Percentiles rank a stretch among this genome's conserved stretches.
Evolutionary conservation across 1,140 invertebrate species (phyloP).

Genomic region (Potamilus streckersoni): DNA sequence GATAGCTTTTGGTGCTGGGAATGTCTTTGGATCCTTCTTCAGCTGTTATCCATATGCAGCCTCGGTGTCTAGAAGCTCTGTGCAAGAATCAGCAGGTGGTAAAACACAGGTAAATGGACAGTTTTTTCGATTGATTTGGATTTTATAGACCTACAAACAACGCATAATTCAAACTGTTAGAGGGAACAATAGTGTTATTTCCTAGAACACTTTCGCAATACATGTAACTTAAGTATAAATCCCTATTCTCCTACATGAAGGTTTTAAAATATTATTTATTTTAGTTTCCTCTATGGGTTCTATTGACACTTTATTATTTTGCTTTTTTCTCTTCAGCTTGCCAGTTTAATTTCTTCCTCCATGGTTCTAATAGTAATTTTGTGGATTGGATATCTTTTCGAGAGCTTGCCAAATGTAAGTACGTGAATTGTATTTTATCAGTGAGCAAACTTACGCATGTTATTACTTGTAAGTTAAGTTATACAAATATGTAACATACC

Average conservation of each 20-base stretch:
- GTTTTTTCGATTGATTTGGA: neutral
- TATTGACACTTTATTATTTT: neutral
- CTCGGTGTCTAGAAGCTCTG: constrained; percentile 70
- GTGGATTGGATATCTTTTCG: constrained; percentile 59
- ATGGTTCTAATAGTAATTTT: constrained; percentile 62
- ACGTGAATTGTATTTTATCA: neutral
- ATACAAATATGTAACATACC: too few relatives aligned
- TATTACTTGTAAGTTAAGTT: too few relatives aligned
- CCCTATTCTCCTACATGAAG: neutral
- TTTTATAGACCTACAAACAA: neutral
- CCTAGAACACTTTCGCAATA: neutral
- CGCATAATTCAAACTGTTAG: neutral
- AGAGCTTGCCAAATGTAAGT: constrained; percentile 61
- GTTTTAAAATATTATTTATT: neutral
- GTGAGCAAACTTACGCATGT: too few relatives aligned
- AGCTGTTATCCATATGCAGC: constrained; percentile 70
- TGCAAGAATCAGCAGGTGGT: constrained; percentile 69
- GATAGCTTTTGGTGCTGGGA: constrained; percentile 57
- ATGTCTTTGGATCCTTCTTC: constrained; percentile 61
- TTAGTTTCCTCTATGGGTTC: neutral
- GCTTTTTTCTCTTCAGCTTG: constrained; percentile 37
- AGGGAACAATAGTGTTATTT: neutral
- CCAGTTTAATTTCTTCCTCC: constrained; percentile 54
- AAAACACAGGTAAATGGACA: constrained; percentile 64
- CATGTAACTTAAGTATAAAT: neutral